Evolutionary conservation across 1,140 invertebrate genomes (phyloP).

Genomic region (Diorhabda sublineata): DNA sequence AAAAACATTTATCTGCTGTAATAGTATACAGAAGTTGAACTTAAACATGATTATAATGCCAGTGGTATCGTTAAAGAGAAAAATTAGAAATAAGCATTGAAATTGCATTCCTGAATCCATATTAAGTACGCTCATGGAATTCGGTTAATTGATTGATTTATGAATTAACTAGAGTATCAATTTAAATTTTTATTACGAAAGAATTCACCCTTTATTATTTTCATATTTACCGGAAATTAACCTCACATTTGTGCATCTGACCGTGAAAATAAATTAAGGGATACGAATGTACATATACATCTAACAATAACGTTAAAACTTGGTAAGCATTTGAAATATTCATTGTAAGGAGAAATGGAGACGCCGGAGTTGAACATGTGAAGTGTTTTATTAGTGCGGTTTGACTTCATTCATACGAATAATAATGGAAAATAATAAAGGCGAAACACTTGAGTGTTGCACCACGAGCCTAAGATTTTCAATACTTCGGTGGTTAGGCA

Average conservation of each 20-base stretch:
- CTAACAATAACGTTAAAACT: not conserved
- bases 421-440: constrained; percentile 8
- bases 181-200: too few relatives aligned
- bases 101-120: too few relatives aligned
- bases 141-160: too few relatives aligned
- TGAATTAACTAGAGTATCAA: too few relatives aligned
- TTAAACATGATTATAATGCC: too few relatives aligned
- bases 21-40: too few relatives aligned
- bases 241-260: not conserved
- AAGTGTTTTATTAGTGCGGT: constrained; percentile 9
- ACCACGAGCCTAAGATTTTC: constrained; percentile 14
- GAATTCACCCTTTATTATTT: too few relatives aligned
- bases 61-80: too few relatives aligned
- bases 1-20: too few relatives aligned
- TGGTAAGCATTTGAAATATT: not conserved
- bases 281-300: not conserved
- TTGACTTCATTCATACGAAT: constrained; percentile 2
- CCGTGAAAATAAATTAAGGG: constrained; percentile 1
- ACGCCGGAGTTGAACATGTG: not conserved
- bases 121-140: too few relatives aligned
- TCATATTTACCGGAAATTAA: not conserved
- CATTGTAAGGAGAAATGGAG: not conserved
- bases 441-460: constrained; percentile 13
- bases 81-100: too few relatives aligned
- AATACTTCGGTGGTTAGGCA: constrained; percentile 4